Evolutionary conservation across 92 coral and sea anemone genomes (phyloP).

Genomic region (Virgularia gustaviana): DNA sequence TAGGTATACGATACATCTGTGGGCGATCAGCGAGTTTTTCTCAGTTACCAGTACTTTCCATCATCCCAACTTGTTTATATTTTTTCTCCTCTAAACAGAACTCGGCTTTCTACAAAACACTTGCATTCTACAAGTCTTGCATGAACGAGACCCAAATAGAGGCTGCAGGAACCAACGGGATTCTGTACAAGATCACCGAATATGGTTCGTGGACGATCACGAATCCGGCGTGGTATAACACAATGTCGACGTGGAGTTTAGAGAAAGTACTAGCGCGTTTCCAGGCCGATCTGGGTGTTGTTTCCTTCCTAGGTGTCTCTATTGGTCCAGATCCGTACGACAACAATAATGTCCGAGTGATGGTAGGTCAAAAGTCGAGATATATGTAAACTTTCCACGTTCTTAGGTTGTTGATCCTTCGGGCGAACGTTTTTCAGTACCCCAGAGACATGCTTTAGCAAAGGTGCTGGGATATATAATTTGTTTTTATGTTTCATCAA

Average conservation of each 20-base stretch:
- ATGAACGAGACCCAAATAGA: constrained; percentile 54
- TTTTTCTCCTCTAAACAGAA: constrained; percentile 4
- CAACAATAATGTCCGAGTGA: background rate
- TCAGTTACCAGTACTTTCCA: too few species aligned
- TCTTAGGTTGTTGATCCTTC: too few species aligned
- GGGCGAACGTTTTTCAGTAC: too few species aligned
- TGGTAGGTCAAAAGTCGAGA: background rate
- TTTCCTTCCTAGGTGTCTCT: background rate
- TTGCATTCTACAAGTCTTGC: constrained; percentile 71
- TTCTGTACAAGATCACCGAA: constrained; percentile 45
- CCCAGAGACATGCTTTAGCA: too few species aligned
- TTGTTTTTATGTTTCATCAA: too few species aligned
- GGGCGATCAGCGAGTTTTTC: background rate
- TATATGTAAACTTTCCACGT: background rate
- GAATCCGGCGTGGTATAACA: constrained; percentile 49
- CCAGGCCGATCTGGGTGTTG: constrained; percentile 54
- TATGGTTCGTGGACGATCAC: constrained; percentile 93
- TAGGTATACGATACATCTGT: background rate
- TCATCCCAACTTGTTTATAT: too few species aligned
- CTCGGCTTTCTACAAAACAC: constrained; percentile 58
- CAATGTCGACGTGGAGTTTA: constrained; percentile 58
- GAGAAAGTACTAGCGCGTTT: constrained; percentile 44
- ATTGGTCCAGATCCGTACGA: background rate
- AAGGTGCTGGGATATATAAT: too few species aligned
- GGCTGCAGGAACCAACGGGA: constrained; percentile 48